Conservation (phyloP, 1,140 invertebrate genomes). For the Pseudoatta argentina region DNA sequence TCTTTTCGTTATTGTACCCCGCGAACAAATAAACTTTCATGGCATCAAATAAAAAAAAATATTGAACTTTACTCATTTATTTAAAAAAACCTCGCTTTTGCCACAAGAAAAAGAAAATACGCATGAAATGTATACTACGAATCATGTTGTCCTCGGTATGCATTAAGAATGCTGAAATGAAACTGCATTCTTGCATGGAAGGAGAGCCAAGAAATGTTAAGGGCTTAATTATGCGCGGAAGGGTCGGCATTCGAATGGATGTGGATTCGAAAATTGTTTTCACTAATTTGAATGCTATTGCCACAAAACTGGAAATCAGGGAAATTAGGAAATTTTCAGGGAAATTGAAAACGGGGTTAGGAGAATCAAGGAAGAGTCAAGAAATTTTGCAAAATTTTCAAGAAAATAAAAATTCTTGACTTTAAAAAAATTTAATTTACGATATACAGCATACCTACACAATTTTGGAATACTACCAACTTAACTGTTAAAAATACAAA, state of each 20-base stretch:
- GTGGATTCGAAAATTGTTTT: constrained; percentile 69
- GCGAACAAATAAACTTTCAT: background rate
- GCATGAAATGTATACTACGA: background rate
- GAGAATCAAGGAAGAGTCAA: too few species aligned
- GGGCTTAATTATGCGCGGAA: constrained; percentile 74
- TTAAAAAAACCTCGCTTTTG: background rate
- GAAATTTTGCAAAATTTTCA: too few species aligned
- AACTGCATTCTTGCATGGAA: constrained; percentile 70
- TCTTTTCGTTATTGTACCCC: background rate
- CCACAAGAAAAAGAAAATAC: background rate
- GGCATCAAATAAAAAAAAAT: background rate
- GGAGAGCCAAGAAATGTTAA: constrained; percentile 66
- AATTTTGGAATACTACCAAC: too few species aligned
- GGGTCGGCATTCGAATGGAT: constrained; percentile 57
- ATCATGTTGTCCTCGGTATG: constrained; percentile 48
- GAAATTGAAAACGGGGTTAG: too few species aligned
- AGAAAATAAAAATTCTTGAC: too few species aligned
- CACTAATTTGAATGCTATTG: constrained; percentile 60
- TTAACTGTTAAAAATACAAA: too few species aligned
- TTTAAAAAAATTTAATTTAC: too few species aligned
- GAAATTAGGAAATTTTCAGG: too few species aligned
- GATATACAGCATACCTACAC: too few species aligned
- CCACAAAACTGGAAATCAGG: too few species aligned
- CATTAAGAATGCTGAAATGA: constrained; percentile 65
- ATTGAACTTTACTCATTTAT: background rate